These are phyloP conservation scores for Charadrius vociferus DNA, from an alignment of 2,113 vertebrate species.

Conservation along the genomic window DNA sequence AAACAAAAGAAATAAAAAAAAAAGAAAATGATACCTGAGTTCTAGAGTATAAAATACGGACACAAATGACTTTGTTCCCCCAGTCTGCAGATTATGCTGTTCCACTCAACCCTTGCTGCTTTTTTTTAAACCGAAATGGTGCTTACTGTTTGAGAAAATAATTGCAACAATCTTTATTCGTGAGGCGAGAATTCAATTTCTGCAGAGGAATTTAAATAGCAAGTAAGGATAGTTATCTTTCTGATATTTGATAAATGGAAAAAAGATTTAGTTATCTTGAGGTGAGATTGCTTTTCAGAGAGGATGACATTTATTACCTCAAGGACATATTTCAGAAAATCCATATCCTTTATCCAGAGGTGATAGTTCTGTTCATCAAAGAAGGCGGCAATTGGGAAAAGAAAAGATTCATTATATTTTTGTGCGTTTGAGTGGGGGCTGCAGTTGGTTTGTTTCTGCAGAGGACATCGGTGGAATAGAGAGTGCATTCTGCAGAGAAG, in stretches of 20 bases:
- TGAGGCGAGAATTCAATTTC: constrained; percentile 40
- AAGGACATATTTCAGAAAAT: constrained; percentile 62
- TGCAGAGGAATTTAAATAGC: constrained; percentile 43
- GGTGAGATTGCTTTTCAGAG: constrained; percentile 63
- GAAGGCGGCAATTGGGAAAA: constrained; percentile 1
- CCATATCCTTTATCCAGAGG: constrained; percentile 22
- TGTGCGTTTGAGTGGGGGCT: neutral
- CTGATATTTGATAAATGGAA: constrained; percentile 61
- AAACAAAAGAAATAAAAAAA: too few species aligned
- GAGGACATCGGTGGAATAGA: neutral
- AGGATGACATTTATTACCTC: constrained; percentile 60
- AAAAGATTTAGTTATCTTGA: constrained; percentile 62
- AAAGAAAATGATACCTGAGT: fast-evolving
- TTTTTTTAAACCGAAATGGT: neutral
- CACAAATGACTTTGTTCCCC: neutral
- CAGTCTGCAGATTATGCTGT: neutral
- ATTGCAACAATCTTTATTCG: neutral
- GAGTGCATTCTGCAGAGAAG: neutral
- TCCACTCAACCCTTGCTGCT: neutral
- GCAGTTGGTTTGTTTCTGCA: constrained; percentile 23
- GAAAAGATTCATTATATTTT: constrained; percentile 44
- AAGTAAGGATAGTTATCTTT: constrained; percentile 25
- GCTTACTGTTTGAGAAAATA: constrained; percentile 7
- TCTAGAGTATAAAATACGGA: neutral
- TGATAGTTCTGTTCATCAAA: constrained; percentile 53